Evolutionary conservation across 2,888 invertebrate genomes (phyloP).

Genomic region (Sinopyrophorus schimmeli): DNA sequence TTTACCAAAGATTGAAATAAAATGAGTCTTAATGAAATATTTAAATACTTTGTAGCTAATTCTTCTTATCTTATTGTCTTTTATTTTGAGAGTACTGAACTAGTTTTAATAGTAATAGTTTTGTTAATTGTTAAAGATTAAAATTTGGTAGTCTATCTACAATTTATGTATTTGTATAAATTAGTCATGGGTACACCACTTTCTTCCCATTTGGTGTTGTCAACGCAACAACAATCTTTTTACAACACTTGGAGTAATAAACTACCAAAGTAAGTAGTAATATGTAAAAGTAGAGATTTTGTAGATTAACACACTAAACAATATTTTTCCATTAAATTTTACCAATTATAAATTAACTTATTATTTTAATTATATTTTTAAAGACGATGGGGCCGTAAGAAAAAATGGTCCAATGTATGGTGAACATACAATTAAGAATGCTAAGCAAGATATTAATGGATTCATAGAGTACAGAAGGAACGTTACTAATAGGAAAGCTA

Average conservation of each 20-base stretch:
- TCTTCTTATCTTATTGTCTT: neutral
- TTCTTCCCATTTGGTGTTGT: slow-evolving; percentile 40
- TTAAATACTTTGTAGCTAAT: no score
- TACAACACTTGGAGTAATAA: slow-evolving; percentile 49
- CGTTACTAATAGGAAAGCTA: slow-evolving; percentile 33
- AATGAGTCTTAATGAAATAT: no score
- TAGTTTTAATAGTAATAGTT: neutral
- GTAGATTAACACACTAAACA: neutral
- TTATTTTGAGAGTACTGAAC: neutral
- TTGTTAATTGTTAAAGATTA: neutral
- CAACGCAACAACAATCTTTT: slow-evolving; percentile 38
- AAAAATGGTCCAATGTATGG: slow-evolving; percentile 46
- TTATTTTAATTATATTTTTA: slow-evolving; percentile 9
- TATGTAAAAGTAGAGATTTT: neutral
- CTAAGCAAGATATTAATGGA: slow-evolving; percentile 33
- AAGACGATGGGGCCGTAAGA: slow-evolving; percentile 51
- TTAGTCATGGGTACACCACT: slow-evolving; percentile 43
- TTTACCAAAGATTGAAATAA: no score
- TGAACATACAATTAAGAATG: slow-evolving; percentile 42
- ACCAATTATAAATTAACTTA: neutral
- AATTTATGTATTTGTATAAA: slow-evolving; percentile 28
- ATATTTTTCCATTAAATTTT: slow-evolving; percentile 4
- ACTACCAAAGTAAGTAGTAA: slow-evolving; percentile 53
- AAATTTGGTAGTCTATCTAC: neutral
- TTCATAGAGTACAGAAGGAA: slow-evolving; percentile 30